Evolutionary conservation across 2,113 vertebrate genomes (phyloP).

Genomic region (Balaeniceps rex): DNA sequence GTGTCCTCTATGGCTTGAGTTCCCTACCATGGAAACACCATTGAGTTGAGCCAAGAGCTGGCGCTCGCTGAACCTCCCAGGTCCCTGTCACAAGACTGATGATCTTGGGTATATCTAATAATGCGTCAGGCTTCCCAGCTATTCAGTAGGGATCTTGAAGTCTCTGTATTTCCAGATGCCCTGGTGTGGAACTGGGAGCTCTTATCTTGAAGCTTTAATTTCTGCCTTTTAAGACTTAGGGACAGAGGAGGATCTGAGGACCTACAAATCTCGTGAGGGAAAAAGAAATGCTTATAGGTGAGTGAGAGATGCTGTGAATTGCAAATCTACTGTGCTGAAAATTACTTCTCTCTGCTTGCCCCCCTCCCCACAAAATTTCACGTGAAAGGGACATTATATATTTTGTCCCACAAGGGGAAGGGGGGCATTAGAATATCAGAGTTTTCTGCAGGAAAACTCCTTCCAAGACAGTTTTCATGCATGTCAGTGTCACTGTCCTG

Average conservation of each 20-base stretch:
- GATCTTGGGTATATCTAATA: neutral
- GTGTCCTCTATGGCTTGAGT: rapidly evolving
- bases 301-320: neutral
- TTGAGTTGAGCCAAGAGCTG: neutral
- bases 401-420: neutral
- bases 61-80: neutral
- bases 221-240: neutral
- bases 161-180: neutral
- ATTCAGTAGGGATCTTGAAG: neutral
- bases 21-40: rapidly evolving
- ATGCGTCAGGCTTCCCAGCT: neutral
- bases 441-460: neutral
- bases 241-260: neutral
- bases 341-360: neutral
- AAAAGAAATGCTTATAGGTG: neutral
- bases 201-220: neutral
- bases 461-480: neutral
- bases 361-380: neutral
- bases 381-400: neutral
- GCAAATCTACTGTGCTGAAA: neutral
- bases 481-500: neutral
- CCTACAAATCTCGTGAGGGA: neutral
- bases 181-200: neutral
- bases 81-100: neutral
- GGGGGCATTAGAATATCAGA: neutral